Base-by-base conservation (phyloP, 2,797 vertebrate genomes). In the Enteromius paludinosus region DNA sequence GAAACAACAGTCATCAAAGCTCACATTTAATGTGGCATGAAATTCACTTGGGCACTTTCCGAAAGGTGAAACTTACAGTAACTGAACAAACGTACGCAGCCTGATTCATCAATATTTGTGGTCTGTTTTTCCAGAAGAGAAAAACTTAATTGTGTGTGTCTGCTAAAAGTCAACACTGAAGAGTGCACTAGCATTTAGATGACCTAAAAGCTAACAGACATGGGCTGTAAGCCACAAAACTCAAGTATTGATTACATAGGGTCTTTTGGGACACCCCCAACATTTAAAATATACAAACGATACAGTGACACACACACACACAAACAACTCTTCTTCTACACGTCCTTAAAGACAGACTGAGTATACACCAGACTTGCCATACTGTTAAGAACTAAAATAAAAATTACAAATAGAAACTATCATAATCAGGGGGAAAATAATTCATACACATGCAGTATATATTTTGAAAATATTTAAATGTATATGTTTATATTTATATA, bases 1-100 rank as follows among this genome's bases (percentile, higher is more conserved):
- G 28, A 59, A 79, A 61, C 38, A 59, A 54, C 10, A 28, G 15
- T 28, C 52, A 71, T 70, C 66, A 79, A 79, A 79, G 78, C n/a
- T 18, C 9, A 47, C 1, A 17, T 68, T 68, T 79, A 70, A 61
- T 61, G 52, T 61, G 11, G 11, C 66, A 79, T 61, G 38, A 71
- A 8, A 70, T 23, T 59, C 25, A 59, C 49, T 20, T 14, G 33
- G 20, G 41, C 47, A 41, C 15, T 69, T 62, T 61, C 8, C 61
- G 23, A 3, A 76, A 43, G 73, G 56, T 76, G 47, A 79, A 69
- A 10, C 5, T 23, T 52, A 38, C 33, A 72, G 47, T n/a, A 54
- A 68, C 77, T 69, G 2, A 41, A 28, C 49, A 56, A 79, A 79
- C 9, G 4, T 10, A 56, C 54, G 10, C 45, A 79, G 33, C n/a